A percentile compares a stretch with the other conserved stretches of the same genome.
Conservation (phyloP, 2,888 invertebrate genomes). For the Xanthorhoe designata region DNA sequence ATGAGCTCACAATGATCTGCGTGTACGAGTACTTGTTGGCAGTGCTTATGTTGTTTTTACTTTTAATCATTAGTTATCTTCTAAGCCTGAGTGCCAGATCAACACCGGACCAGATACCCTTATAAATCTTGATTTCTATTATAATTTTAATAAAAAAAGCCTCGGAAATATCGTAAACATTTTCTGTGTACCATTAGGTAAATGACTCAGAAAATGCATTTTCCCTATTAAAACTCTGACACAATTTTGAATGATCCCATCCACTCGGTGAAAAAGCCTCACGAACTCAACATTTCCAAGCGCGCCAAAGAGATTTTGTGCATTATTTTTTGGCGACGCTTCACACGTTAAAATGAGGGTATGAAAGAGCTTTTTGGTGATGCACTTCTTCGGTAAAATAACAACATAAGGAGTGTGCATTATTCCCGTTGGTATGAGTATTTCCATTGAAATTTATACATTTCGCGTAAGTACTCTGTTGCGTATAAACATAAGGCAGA, state of each 20-base stretch:
- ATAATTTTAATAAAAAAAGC: neutral
- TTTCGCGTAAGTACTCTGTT: neutral
- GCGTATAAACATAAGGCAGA: neutral
- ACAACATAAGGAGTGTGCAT: constrained; percentile 9
- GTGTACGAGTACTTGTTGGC: neutral
- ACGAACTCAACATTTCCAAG: constrained; percentile 20
- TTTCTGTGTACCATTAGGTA: neutral
- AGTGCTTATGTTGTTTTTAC: neutral
- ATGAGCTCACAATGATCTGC: constrained; percentile 15
- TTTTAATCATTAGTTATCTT: neutral
- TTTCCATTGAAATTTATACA: neutral
- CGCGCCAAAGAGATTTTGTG: constrained; percentile 30
- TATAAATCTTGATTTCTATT: too few relatives aligned
- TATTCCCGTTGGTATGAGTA: constrained; percentile 4
- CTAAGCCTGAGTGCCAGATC: neutral
- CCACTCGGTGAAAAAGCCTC: constrained; percentile 22
- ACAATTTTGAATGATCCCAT: constrained; percentile 28
- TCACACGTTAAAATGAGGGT: constrained; percentile 29
- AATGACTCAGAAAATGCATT: constrained; percentile 18
- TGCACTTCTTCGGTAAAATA: constrained; percentile 24
- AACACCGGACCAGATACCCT: neutral
- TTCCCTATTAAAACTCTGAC: constrained; percentile 19
- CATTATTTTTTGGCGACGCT: constrained; percentile 31
- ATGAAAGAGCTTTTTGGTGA: constrained; percentile 26
- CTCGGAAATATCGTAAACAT: neutral